A percentile compares a stretch with the other conserved stretches of the same genome.
These are phyloP conservation scores for Steinernema hermaphroditum DNA, from an alignment of 2,888 invertebrate species.

Conservation along the genomic window DNA sequence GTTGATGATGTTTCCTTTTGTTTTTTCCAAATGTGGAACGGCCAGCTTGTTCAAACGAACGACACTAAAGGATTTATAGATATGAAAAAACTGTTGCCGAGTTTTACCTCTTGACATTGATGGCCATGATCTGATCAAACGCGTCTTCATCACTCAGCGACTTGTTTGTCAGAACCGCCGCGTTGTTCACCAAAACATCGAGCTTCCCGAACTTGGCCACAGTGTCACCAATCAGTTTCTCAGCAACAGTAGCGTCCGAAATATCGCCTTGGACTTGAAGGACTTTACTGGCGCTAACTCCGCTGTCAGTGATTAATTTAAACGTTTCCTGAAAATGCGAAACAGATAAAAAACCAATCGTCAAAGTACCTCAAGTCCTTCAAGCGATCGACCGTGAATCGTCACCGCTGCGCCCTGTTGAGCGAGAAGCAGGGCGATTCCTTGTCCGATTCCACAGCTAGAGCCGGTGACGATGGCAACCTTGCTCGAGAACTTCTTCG, in stretches of 20 bases:
- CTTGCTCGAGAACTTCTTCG: background rate
- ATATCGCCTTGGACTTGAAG: background rate
- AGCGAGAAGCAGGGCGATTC: constrained; percentile 26
- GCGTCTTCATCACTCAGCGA: too few relatives aligned
- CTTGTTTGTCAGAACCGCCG: too few relatives aligned
- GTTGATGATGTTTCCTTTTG: constrained; percentile 33
- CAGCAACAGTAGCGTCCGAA: background rate
- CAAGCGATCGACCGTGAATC: constrained; percentile 12
- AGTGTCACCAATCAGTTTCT: constrained; percentile 32
- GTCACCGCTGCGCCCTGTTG: constrained; percentile 15
- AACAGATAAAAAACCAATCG: background rate
- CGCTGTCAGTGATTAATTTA: background rate
- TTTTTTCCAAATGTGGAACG: constrained; percentile 29
- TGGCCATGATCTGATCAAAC: too few relatives aligned
- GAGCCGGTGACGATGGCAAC: constrained; percentile 18
- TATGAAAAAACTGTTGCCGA: background rate
- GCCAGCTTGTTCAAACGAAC: constrained; percentile 11
- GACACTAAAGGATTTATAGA: constrained; percentile 26
- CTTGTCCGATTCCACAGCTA: constrained; percentile 31
- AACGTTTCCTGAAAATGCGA: constrained; percentile 4
- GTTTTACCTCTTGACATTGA: constrained; percentile 12
- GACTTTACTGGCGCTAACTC: background rate
- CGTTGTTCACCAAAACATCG: constrained; percentile 20
- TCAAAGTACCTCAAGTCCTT: background rate
- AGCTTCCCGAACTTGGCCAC: constrained; percentile 28